phyloP scores from a whole-genome alignment of 2,113 vertebrate species.

The Halcyon malimbica region DNA sequence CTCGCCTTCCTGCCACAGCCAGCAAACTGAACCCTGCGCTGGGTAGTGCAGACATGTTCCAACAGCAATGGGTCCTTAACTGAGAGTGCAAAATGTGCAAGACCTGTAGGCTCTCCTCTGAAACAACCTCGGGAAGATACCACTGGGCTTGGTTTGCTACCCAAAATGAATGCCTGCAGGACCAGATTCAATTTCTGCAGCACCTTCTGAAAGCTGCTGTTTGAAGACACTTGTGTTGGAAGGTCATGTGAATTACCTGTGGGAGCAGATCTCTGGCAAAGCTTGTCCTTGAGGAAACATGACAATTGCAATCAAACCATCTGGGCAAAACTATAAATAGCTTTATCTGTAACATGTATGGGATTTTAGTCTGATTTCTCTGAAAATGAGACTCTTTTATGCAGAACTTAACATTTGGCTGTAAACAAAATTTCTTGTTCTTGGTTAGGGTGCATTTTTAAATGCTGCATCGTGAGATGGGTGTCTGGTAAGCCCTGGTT shows the following conservation, averaged over 20 bases:
- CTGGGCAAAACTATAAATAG: slow-evolving; percentile 50
- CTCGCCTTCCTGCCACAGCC: not conserved
- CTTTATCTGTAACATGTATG: slow-evolving; percentile 6
- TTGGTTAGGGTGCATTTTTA: not conserved
- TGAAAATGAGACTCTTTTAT: slow-evolving; percentile 38
- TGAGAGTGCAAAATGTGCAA: not conserved
- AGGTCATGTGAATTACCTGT: slow-evolving; percentile 31
- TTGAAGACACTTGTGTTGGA: not conserved
- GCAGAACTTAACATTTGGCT: slow-evolving; percentile 12
- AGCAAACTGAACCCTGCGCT: not conserved
- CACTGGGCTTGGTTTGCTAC: not conserved
- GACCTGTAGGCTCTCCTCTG: not conserved
- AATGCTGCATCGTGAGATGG: not conserved
- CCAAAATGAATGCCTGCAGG: not conserved
- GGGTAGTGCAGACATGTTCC: not conserved
- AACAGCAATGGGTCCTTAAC: not conserved
- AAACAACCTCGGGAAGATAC: not conserved
- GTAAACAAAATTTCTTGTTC: slow-evolving; percentile 25
- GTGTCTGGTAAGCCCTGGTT: not conserved
- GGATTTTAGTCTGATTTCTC: slow-evolving; percentile 31
- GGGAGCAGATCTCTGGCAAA: not conserved
- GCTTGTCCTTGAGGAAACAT: slow-evolving; percentile 37
- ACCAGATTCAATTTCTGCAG: not conserved
- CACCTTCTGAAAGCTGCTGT: not conserved
- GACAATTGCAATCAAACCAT: slow-evolving; percentile 23